These are phyloP conservation scores for Pimpla rufipes DNA, from an alignment of 2,888 invertebrate species.

Conservation along the genomic window DNA sequence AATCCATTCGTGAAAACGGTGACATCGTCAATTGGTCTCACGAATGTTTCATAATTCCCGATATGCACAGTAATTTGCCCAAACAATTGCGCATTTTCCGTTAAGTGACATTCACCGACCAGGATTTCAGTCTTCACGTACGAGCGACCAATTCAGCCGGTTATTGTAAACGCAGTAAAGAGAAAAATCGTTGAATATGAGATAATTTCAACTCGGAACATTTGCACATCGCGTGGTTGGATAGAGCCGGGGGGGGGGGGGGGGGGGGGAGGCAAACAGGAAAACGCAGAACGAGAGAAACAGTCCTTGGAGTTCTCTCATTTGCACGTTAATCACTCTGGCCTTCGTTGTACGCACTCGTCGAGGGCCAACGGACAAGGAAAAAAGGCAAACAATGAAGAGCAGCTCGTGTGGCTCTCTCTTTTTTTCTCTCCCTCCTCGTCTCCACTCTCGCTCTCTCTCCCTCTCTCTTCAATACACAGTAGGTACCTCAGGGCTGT, in stretches of 20 bases:
- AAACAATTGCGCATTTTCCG: too few relatives aligned
- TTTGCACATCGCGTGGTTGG: neutral
- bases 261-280: neutral
- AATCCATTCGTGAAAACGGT: too few relatives aligned
- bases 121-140: too few relatives aligned
- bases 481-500: neutral
- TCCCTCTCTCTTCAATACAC: neutral
- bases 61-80: too few relatives aligned
- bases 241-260: too few relatives aligned
- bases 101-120: neutral
- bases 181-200: neutral
- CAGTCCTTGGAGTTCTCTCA: slow-evolving; percentile 20
- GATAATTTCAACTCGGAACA: neutral
- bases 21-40: too few relatives aligned
- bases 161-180: neutral
- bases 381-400: slow-evolving; percentile 13
- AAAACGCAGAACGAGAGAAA: slow-evolving; percentile 18
- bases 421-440: neutral
- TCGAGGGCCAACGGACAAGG: neutral
- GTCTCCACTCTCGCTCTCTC: neutral
- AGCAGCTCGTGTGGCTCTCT: neutral
- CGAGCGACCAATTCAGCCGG: neutral
- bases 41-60: too few relatives aligned
- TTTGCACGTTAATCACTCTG: slow-evolving; percentile 61
- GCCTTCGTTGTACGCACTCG: slow-evolving; percentile 23